Evolutionary conservation across 2,113 vertebrate genomes (phyloP).

Genomic region (Tenrec ecaudatus): DNA sequence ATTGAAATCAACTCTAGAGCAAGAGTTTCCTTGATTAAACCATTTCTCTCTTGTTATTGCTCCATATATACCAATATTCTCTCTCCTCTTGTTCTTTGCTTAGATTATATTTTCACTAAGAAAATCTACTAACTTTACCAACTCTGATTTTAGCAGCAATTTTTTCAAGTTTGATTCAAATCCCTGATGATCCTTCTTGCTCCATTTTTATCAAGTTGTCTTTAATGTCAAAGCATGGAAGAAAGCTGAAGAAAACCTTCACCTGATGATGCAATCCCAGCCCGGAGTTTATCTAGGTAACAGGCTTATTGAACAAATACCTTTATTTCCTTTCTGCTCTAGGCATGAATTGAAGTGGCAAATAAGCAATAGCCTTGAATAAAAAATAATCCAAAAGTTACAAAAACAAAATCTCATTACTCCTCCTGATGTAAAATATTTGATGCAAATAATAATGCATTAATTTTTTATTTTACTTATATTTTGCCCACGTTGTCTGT

Average conservation of each 20-base stretch:
- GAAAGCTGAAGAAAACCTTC: neutral
- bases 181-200: neutral
- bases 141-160: neutral
- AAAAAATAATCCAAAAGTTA: neutral
- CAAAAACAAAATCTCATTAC: neutral
- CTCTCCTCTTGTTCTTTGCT: neutral
- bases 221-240: neutral
- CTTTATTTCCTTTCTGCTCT: neutral
- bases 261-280: no score
- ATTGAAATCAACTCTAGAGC: neutral
- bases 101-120: slow-evolving; percentile 4
- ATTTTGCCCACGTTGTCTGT: neutral
- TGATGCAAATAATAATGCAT: neutral
- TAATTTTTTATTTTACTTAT: slow-evolving; percentile 38
- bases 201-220: neutral
- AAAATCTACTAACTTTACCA: neutral
- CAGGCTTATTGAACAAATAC: neutral
- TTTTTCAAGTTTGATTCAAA: slow-evolving; percentile 12
- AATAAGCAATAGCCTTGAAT: neutral
- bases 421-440: neutral
- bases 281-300: neutral
- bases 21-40: neutral
- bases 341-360: neutral
- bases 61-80: neutral
- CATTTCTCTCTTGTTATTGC: neutral